phyloP scores from a whole-genome alignment of 2,888 invertebrate species.

The Drosophila rubida region DNA sequence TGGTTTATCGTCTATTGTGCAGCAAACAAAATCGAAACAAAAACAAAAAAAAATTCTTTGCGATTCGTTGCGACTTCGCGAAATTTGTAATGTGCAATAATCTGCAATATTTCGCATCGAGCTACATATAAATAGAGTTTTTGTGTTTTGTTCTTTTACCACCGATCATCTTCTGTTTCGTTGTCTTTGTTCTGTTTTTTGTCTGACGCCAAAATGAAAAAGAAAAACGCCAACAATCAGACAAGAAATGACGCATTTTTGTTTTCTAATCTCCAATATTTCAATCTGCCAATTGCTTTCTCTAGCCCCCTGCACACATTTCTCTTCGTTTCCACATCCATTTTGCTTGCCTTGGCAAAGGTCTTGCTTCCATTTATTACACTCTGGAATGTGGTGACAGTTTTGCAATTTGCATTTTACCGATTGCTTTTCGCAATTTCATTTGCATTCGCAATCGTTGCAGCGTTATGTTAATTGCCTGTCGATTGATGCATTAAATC shows the following conservation, averaged over 20 bases:
- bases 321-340: constrained; percentile 51
- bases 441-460: background rate
- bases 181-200: background rate
- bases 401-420: background rate
- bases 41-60: background rate
- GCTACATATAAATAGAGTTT: constrained; percentile 24
- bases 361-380: background rate
- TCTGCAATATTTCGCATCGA: constrained; percentile 35
- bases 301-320: background rate
- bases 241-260: constrained; percentile 35
- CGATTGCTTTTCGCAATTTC: background rate
- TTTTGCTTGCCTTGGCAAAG: constrained; percentile 53
- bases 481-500: background rate
- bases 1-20: constrained; percentile 23
- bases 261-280: constrained; percentile 40
- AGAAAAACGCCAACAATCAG: background rate
- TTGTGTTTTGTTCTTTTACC: constrained; percentile 43
- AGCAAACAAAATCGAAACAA: constrained; percentile 5
- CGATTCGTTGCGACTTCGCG: constrained; percentile 10
- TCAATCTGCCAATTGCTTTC: constrained; percentile 65
- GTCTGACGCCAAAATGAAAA: background rate
- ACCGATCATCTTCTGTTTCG: background rate
- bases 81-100: constrained; percentile 43
- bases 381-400: background rate
- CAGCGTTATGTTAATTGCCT: background rate